Base-by-base conservation (phyloP, 2,888 invertebrate genomes). In the Electrophaes corylata region DNA sequence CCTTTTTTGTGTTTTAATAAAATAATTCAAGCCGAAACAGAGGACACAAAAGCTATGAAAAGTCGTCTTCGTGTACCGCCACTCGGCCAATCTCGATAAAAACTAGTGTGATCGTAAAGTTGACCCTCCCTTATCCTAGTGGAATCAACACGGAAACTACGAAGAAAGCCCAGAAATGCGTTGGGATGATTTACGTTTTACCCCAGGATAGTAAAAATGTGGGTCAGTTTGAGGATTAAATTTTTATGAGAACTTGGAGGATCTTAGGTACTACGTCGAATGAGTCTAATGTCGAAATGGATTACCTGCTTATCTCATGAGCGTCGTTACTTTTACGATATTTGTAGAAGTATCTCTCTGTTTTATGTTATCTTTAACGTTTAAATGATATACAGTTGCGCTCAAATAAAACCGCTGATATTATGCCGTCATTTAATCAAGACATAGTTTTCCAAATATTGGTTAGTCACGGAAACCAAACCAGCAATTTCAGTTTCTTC, bases 51-150 rank as follows among this genome's bases (percentile, higher is more conserved):
- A 79, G 81, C 83, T 79, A 82, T 79, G 81, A 81, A 83, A 79
- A 79, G 75, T 78, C 78, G 76, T 76, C 69, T 61, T 51, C 60
- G 60, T 43, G 10, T 29, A 47, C 53, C 62, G 44, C 58, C 58
- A 50, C 56, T 57, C 58, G 79, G 79, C 76, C 83, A 85, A 88
- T 88, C 88, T 84, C 84, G 88, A 88, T 88, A 88, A 88, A 83
- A 87, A 83, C 82, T 76, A 78, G 81, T 74, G 67, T 76, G 81
- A 80, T 87, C 84, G 82, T 88, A 88, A 89, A 88, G 81, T 82
- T 82, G 84, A 86, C 88, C 88, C 84, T 78, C 76, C 69, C 73
- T 84, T 88, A 86, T 86, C 86, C 79, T 73, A 69, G 68, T 67
- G 76, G 74, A 81, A 88, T 86, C 86, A 82, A 85, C 85, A 82